These are phyloP conservation scores for Meganola albula DNA, from an alignment of 2,888 invertebrate species.

Conservation along the genomic window DNA sequence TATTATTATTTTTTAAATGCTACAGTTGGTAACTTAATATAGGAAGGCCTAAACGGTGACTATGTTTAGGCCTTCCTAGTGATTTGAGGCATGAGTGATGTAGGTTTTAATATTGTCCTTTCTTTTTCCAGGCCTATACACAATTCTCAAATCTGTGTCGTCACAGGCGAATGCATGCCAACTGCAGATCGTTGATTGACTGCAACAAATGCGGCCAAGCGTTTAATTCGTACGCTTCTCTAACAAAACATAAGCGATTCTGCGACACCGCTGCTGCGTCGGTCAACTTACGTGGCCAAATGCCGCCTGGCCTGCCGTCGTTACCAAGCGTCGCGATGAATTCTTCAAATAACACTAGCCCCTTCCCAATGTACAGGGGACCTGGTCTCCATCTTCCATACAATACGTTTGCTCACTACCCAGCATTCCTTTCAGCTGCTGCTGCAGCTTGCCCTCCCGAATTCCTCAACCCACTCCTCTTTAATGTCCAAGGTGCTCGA, in stretches of 20 bases:
- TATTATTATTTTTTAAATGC: too few relatives aligned
- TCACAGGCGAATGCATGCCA: constrained; percentile 99
- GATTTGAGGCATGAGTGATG: neutral
- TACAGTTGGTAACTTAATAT: too few relatives aligned
- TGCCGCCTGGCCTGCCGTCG: constrained; percentile 59
- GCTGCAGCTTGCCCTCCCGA: constrained; percentile 78
- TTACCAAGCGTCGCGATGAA: constrained; percentile 66
- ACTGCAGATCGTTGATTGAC: constrained; percentile 95
- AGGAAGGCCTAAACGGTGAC: too few relatives aligned
- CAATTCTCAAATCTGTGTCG: constrained; percentile 99
- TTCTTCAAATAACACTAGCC: constrained; percentile 70
- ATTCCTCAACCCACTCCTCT: constrained; percentile 80
- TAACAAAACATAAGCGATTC: constrained; percentile 97
- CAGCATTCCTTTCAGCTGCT: constrained; percentile 71
- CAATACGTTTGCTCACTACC: constrained; percentile 80
- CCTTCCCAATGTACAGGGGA: constrained; percentile 85
- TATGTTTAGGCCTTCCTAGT: too few relatives aligned
- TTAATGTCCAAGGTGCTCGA: constrained; percentile 77
- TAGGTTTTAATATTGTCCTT: neutral
- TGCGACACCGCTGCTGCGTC: constrained; percentile 87
- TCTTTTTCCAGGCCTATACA: constrained; percentile 89
- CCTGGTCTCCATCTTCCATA: constrained; percentile 80
- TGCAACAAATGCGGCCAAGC: constrained; percentile 96
- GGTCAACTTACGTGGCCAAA: constrained; percentile 65
- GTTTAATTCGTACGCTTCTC: constrained; percentile 93